Conservation (phyloP, 2,797 vertebrate genomes). For the Mycteria americana region DNA sequence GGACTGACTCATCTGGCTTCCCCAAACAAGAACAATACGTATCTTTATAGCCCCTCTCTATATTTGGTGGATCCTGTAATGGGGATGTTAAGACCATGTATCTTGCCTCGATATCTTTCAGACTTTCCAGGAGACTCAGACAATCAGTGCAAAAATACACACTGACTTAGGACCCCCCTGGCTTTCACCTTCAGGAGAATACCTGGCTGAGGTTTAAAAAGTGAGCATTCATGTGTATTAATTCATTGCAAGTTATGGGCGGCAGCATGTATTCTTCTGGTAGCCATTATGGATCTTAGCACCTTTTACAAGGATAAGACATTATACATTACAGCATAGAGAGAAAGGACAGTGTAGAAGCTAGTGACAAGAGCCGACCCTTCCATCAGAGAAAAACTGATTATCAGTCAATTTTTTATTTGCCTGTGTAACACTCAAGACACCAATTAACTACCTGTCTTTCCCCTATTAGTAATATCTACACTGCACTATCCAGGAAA, state of each 20-base stretch:
- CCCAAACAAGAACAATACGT: background rate
- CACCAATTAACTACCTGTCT: conserved; percentile 49
- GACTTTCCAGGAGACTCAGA: background rate
- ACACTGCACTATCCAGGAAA: background rate
- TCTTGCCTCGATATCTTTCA: background rate
- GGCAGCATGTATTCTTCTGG: background rate
- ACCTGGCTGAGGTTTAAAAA: background rate
- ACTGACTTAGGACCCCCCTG: background rate
- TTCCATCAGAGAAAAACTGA: conserved; percentile 4
- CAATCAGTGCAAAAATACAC: background rate
- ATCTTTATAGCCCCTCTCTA: background rate
- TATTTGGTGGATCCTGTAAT: background rate
- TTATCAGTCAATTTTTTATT: conserved; percentile 28
- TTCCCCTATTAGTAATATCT: conserved; percentile 3
- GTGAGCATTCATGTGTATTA: background rate
- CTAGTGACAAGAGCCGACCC: background rate
- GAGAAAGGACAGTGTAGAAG: background rate
- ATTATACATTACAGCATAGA: background rate
- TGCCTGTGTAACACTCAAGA: background rate
- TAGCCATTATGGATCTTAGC: background rate
- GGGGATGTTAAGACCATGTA: background rate
- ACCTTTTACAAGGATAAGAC: background rate
- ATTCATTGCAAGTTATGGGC: background rate
- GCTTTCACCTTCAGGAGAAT: background rate
- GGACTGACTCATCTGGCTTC: background rate